phyloP scores from a whole-genome alignment of 2,888 invertebrate genomes.

The Platynereis dumerilii region DNA sequence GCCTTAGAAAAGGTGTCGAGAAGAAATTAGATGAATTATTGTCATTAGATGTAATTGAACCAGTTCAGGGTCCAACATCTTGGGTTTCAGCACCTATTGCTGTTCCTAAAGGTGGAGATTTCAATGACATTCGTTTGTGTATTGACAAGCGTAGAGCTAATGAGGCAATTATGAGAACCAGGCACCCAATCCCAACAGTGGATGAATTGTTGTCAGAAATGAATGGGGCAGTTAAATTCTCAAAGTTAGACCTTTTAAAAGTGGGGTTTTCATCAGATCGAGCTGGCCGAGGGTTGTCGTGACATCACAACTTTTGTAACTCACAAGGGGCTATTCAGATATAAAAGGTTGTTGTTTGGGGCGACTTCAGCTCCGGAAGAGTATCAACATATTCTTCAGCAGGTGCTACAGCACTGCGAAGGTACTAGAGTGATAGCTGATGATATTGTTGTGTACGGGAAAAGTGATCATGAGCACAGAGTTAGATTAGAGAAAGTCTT shows the following conservation, averaged over 20 bases:
- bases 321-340: slow-evolving; percentile 14
- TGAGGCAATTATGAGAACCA: slow-evolving; percentile 25
- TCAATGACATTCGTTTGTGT: slow-evolving; percentile 17
- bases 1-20: not conserved
- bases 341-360: slow-evolving; percentile 22
- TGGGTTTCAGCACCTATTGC: slow-evolving; percentile 35
- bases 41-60: slow-evolving; percentile 28
- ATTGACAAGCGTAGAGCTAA: slow-evolving; percentile 33
- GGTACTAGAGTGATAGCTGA: slow-evolving; percentile 10
- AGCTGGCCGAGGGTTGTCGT: slow-evolving; percentile 9
- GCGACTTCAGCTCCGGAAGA: slow-evolving; percentile 10
- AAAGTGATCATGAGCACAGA: not conserved
- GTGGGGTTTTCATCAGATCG: slow-evolving; percentile 20
- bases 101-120: slow-evolving; percentile 28
- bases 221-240: slow-evolving; percentile 1
- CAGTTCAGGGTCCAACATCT: slow-evolving; percentile 25
- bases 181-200: slow-evolving; percentile 27
- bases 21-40: not conserved
- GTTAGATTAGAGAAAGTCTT: slow-evolving; percentile 21
- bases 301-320: slow-evolving; percentile 23
- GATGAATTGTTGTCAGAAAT: slow-evolving; percentile 12
- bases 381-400: slow-evolving; percentile 14
- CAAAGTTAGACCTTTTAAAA: slow-evolving; percentile 15
- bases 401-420: not conserved
- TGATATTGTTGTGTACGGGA: not conserved